A percentile compares a stretch with the other conserved stretches of the same genome.
Evolutionary conservation across 2,797 vertebrate species (phyloP).

Genomic region (Sparidentex hasta): DNA sequence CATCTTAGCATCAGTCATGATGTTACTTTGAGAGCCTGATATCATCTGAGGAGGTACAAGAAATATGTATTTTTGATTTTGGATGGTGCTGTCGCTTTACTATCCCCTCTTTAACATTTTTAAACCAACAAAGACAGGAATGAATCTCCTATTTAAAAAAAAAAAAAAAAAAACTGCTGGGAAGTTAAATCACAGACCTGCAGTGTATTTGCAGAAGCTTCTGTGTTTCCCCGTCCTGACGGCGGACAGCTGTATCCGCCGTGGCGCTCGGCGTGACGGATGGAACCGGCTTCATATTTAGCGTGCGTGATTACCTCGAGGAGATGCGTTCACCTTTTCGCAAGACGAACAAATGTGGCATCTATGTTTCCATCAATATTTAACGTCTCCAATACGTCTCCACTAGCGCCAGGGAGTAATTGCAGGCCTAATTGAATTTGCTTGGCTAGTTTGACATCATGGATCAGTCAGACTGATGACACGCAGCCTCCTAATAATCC

Average conservation of each 20-base stretch:
- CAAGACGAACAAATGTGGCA: constrained; percentile 83
- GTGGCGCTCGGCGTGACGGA: constrained; percentile 47
- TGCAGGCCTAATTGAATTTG: constrained; percentile 89
- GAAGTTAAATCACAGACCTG: background rate
- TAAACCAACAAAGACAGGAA: too few relatives aligned
- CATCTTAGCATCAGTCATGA: too few relatives aligned
- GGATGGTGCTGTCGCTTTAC: too few relatives aligned
- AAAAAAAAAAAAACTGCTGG: background rate
- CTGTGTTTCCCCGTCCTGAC: background rate
- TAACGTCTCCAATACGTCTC: constrained; percentile 86
- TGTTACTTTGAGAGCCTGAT: too few relatives aligned
- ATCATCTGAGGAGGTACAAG: too few relatives aligned
- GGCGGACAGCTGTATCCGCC: constrained; percentile 10
- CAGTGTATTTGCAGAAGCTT: constrained; percentile 5
- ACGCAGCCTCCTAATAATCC: constrained; percentile 86
- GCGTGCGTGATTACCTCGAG: constrained; percentile 80
- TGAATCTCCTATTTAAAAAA: too few relatives aligned
- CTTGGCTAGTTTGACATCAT: constrained; percentile 87
- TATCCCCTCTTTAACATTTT: too few relatives aligned
- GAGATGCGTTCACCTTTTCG: constrained; percentile 86
- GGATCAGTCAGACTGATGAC: constrained; percentile 87
- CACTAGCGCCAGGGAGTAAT: constrained; percentile 85
- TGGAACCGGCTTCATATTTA: constrained; percentile 63
- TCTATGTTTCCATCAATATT: constrained; percentile 88
- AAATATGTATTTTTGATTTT: too few relatives aligned